Conservation (phyloP, 2,113 vertebrate species). For the Haliaeetus leucogaster region DNA sequence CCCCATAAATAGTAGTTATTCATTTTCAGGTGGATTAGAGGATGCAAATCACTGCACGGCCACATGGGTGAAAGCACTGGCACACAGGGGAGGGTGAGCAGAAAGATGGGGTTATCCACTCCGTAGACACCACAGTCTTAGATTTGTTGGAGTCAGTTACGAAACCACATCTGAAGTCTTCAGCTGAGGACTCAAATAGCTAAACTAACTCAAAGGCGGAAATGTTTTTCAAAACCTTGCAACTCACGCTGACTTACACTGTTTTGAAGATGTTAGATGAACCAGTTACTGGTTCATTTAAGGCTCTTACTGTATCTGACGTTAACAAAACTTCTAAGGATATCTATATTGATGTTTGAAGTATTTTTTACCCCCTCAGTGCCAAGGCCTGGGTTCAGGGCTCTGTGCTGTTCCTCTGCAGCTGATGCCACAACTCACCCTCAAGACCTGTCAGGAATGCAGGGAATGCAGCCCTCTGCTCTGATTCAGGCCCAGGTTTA, state of each 20-base stretch:
- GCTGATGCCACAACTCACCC: constrained; percentile 11
- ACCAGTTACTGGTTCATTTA: neutral
- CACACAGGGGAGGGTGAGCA: neutral
- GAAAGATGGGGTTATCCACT: neutral
- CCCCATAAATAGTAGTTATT: neutral
- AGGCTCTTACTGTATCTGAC: neutral
- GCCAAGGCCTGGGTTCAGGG: neutral
- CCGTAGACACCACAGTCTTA: neutral
- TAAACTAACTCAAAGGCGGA: neutral
- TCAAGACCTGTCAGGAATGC: constrained; percentile 38
- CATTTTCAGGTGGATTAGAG: neutral
- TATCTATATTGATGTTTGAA: neutral
- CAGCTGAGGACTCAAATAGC: neutral
- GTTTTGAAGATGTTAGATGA: neutral
- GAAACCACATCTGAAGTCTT: neutral
- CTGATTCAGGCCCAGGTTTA: constrained; percentile 27
- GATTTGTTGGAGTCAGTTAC: neutral
- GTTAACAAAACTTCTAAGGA: neutral
- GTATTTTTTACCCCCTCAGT: neutral
- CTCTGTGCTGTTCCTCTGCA: neutral
- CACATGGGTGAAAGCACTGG: neutral
- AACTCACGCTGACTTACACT: neutral
- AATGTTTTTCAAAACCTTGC: neutral
- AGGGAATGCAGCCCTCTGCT: constrained; percentile 23
- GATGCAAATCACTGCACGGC: rapidly evolving